Conservation (phyloP, 1,140 invertebrate species). For the Cardiocondyla obscurior region DNA sequence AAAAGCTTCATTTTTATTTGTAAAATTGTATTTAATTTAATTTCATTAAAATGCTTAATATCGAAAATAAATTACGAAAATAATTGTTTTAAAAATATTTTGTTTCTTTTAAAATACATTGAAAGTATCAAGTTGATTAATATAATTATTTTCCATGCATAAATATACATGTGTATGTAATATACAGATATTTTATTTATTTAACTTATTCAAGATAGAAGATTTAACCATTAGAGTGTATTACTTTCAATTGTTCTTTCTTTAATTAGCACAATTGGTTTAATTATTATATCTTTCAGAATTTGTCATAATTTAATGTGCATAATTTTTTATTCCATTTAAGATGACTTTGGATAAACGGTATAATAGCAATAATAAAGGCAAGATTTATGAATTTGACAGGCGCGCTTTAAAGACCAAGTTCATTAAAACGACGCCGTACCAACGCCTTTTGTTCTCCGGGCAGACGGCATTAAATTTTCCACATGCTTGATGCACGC, state of each 20-base stretch:
- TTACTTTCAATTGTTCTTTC: neutral
- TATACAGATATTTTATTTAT: neutral
- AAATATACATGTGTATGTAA: neutral
- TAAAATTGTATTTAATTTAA: neutral
- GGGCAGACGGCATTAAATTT: constrained; percentile 40
- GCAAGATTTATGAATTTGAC: constrained; percentile 38
- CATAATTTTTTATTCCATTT: neutral
- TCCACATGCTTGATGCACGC: constrained; percentile 38
- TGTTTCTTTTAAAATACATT: no score
- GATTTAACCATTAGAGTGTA: neutral
- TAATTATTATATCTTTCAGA: neutral
- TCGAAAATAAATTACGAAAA: neutral
- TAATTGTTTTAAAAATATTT: neutral
- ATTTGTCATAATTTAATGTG: neutral
- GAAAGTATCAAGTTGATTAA: no score
- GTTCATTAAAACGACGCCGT: constrained; percentile 45
- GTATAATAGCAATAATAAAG: constrained; percentile 27
- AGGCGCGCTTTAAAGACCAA: constrained; percentile 41
- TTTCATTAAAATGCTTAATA: neutral
- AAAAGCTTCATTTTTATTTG: neutral
- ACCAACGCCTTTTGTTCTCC: constrained; percentile 37
- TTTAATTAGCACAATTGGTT: neutral
- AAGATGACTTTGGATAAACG: neutral
- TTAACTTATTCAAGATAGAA: neutral
- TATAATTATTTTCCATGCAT: neutral